These are phyloP conservation scores for Germaria angustata DNA, from an alignment of 2,888 invertebrate genomes.

Conservation along the genomic window DNA sequence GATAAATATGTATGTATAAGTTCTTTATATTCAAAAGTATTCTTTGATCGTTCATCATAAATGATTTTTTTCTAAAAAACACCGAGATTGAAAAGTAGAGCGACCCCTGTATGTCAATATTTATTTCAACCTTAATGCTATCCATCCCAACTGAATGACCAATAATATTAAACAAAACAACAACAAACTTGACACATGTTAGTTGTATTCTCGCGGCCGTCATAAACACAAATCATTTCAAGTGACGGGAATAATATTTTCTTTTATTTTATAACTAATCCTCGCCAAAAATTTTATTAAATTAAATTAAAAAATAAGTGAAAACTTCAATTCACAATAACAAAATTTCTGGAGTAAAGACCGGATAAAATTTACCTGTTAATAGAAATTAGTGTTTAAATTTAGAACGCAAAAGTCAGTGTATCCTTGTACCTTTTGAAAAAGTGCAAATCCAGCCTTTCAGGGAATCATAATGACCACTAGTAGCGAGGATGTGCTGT, in stretches of 20 bases:
- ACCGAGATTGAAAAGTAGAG: neutral
- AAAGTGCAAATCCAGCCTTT: neutral
- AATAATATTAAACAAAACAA: neutral
- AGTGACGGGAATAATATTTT: neutral
- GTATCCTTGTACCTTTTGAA: neutral
- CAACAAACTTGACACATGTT: slow-evolving; percentile 19
- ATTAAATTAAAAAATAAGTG: neutral
- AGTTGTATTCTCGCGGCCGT: slow-evolving; percentile 23
- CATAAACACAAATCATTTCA: too few species aligned
- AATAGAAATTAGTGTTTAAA: too few species aligned
- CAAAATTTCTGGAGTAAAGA: neutral
- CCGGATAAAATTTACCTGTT: too few species aligned
- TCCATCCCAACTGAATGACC: neutral
- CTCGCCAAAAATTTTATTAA: neutral
- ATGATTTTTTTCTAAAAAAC: too few species aligned
- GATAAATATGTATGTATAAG: too few species aligned
- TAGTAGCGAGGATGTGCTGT: slow-evolving; percentile 95
- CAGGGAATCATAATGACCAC: slow-evolving; percentile 84
- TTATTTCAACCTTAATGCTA: neutral
- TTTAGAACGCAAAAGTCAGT: neutral
- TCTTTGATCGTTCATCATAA: too few species aligned
- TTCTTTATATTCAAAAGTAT: too few species aligned
- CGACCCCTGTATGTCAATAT: neutral
- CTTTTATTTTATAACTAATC: neutral
- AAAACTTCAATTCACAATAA: neutral